A percentile compares a stretch with the other conserved stretches of the same genome.
Evolutionary conservation across 2,113 vertebrate genomes (phyloP).

Genomic region (Neolamprologus fasciatus): DNA sequence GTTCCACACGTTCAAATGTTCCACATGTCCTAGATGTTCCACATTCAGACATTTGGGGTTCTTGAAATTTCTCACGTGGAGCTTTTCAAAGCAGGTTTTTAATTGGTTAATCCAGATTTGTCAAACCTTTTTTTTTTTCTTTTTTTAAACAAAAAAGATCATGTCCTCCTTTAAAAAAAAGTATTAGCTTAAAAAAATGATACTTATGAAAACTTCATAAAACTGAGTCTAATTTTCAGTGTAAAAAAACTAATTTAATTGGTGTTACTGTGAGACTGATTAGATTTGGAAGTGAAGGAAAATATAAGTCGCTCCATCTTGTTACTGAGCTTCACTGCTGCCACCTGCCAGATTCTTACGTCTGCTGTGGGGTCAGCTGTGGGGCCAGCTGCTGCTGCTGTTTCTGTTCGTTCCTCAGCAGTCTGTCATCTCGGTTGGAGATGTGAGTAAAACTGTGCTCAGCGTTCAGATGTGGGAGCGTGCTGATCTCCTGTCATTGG

Average conservation of each 20-base stretch:
- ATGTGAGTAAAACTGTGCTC: background rate
- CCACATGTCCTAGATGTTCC: background rate
- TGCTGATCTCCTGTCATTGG: background rate
- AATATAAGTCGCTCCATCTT: background rate
- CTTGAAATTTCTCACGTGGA: accelerated
- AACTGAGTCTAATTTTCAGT: background rate
- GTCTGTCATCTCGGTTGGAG: accelerated
- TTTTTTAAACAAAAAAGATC: background rate
- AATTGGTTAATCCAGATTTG: background rate
- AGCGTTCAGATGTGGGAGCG: background rate
- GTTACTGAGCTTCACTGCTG: background rate
- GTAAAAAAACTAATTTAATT: background rate
- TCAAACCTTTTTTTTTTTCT: background rate
- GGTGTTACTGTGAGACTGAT: background rate
- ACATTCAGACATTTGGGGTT: background rate
- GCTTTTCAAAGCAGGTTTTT: background rate
- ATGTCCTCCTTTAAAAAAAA: background rate
- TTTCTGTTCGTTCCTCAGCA: background rate
- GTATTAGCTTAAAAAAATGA: background rate
- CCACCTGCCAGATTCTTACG: background rate
- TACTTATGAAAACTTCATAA: background rate
- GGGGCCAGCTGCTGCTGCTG: accelerated
- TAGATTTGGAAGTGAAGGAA: background rate
- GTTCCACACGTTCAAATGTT: accelerated
- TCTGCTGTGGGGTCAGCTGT: accelerated